Conservation (phyloP, 2,888 invertebrate genomes). For the Cryptocephalus moraei region DNA sequence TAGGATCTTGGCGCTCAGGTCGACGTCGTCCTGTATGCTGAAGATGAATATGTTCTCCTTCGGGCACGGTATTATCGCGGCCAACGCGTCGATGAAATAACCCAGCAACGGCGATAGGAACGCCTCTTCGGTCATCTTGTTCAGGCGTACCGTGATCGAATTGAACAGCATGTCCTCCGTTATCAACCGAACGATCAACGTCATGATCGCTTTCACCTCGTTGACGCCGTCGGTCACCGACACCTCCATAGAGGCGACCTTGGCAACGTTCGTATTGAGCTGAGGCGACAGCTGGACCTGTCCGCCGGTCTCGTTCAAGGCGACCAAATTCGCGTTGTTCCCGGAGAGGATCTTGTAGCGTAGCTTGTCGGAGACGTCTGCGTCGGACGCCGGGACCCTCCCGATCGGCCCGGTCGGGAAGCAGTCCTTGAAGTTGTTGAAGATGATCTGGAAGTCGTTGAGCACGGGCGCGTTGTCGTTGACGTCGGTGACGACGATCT, state of each 20-base stretch:
- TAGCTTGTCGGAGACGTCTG: constrained; percentile 83
- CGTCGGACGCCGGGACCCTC: constrained; percentile 85
- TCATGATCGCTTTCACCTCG: constrained; percentile 88
- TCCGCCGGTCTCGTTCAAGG: constrained; percentile 74
- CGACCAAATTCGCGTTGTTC: constrained; percentile 83
- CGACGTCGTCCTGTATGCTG: constrained; percentile 86
- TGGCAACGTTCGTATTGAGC: constrained; percentile 90
- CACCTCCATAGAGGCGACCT: constrained; percentile 87
- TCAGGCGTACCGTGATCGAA: constrained; percentile 85
- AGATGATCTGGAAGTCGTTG: constrained; percentile 82
- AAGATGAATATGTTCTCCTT: constrained; percentile 88
- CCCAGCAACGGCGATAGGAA: constrained; percentile 81
- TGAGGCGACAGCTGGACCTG: constrained; percentile 82
- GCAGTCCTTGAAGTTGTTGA: constrained; percentile 90
- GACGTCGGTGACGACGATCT: constrained; percentile 82
- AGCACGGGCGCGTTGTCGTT: constrained; percentile 92
- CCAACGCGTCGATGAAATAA: constrained; percentile 82
- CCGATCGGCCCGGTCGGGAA: constrained; percentile 91
- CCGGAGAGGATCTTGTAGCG: constrained; percentile 79
- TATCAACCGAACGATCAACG: constrained; percentile 75
- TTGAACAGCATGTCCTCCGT: constrained; percentile 91
- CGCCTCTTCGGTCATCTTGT: constrained; percentile 87
- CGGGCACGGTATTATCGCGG: constrained; percentile 85
- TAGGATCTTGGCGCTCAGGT: constrained; percentile 75
- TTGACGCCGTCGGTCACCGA: constrained; percentile 91